Conservation (phyloP, 2,888 invertebrate species). For the Stenolophus ochropezus region DNA sequence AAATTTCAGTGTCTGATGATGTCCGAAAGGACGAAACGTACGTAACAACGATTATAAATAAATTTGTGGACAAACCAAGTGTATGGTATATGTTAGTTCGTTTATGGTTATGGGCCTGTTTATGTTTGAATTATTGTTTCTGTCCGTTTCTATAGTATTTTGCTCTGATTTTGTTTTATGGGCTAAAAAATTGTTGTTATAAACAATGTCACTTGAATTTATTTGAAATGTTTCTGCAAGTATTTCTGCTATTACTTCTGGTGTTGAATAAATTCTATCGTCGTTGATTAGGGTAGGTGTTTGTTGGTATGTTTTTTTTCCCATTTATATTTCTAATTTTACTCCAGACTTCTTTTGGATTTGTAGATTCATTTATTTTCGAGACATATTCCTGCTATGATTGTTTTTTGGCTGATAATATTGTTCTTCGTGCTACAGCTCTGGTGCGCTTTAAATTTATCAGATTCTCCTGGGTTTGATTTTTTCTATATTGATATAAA, state of each 20-base stretch:
- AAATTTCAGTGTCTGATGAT: neutral
- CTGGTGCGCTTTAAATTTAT: neutral
- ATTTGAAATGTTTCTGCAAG: neutral
- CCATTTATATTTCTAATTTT: slow-evolving; percentile 7
- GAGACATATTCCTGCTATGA: slow-evolving; percentile 15
- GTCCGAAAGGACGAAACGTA: neutral
- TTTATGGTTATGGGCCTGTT: neutral
- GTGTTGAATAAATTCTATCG: neutral
- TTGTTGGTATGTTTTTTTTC: neutral
- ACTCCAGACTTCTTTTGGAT: neutral
- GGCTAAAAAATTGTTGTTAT: neutral
- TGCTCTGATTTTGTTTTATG: neutral
- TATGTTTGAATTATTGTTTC: neutral
- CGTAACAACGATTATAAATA: too few relatives aligned
- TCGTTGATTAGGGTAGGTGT: neutral
- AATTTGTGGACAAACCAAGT: too few relatives aligned
- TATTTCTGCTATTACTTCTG: neutral
- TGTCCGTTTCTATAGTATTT: neutral
- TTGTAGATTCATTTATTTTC: neutral
- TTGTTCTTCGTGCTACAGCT: slow-evolving; percentile 15
- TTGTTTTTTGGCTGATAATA: slow-evolving; percentile 7
- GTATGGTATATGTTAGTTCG: neutral
- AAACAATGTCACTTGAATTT: neutral
- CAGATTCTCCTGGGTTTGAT: neutral
- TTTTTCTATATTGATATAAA: neutral